Base-by-base conservation (phyloP, 1,140 invertebrate genomes). In the Trichogramma pretiosum region DNA sequence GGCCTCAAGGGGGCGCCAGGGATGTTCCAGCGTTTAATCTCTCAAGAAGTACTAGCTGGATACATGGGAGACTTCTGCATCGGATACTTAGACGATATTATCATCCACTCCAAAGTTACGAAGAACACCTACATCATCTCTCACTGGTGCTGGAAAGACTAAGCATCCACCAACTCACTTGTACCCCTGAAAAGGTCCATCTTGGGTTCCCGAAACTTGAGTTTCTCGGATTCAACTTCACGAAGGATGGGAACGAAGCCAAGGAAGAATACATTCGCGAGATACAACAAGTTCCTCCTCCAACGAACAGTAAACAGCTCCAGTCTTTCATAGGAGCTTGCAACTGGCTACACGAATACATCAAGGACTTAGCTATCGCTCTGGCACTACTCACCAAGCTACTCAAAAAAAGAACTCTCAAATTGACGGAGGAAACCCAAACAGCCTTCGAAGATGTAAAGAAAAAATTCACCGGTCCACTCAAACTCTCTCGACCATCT, bases 341-440 rank as follows among this genome's bases (percentile, higher is more conserved):
- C 30, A 43, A 41, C 16, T 56, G 50, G 48, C 14, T 56, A 1
- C 13, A 34, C 10, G 55, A 56, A 49, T 66, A 41, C 35, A 30
- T 56, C 11, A 22, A 46, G 3, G 4, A 51, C 14, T 54, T 42
- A 17, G 19, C 48, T 1, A 3, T 3, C 19, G 1, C 35, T 1
- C 8, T 48, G 0, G 34, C 30, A 0, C 51, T 52, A 1, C 19
- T 56, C 0, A 53, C 37, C 1, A 48, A 50, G 17, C 35, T 55
- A 11, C 7, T 50, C 0, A 21, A 39, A 1, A 30, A 43, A 0
- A 47, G 23, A 3, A 13, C 11, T n/a, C 54, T 37, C 10, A 41
- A 24, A 7, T 47, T 40, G 50, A 50, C 16, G 7, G 10, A 38
- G 0, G 11, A 35, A 10, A 38, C 39, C 1, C n/a, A 48, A n/a